Conservation (phyloP, 2,888 invertebrate genomes). For the Tuta absoluta region DNA sequence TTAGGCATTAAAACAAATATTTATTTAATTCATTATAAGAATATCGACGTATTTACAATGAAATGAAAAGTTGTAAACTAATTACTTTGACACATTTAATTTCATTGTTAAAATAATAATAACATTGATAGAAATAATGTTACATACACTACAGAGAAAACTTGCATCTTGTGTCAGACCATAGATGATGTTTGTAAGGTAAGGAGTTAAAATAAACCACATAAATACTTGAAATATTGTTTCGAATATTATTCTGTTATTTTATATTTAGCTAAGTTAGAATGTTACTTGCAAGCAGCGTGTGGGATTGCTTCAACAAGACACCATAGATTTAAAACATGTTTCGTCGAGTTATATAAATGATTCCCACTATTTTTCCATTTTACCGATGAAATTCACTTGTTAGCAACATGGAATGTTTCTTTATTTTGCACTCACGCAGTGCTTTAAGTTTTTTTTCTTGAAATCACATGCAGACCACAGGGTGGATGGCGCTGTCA, state of each 20-base stretch:
- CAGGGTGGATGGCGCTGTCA: neutral
- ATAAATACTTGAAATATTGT: constrained; percentile 70
- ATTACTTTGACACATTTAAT: constrained; percentile 68
- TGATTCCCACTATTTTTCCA: neutral
- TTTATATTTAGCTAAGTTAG: neutral
- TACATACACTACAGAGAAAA: constrained; percentile 79
- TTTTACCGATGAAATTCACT: constrained; percentile 24
- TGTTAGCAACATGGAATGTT: constrained; percentile 75
- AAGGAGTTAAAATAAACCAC: constrained; percentile 74
- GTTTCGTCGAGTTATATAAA: neutral
- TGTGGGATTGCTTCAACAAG: too few species aligned
- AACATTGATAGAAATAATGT: constrained; percentile 71
- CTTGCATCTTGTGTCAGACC: constrained; percentile 77
- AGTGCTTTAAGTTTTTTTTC: constrained; percentile 18
- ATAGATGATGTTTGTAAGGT: constrained; percentile 74
- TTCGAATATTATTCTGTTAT: constrained; percentile 63
- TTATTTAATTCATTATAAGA: constrained; percentile 77
- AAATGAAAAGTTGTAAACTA: constrained; percentile 75
- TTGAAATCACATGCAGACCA: neutral
- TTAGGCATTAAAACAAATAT: constrained; percentile 78
- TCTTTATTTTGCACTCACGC: constrained; percentile 48
- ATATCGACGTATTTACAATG: constrained; percentile 80
- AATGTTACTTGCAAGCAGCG: neutral
- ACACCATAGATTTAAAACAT: neutral
- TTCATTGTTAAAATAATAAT: constrained; percentile 68